A percentile compares a stretch with the other conserved stretches of the same genome.
phyloP scores from a whole-genome alignment of 2,797 vertebrate species.

The Hippopotamyrus pictus region DNA sequence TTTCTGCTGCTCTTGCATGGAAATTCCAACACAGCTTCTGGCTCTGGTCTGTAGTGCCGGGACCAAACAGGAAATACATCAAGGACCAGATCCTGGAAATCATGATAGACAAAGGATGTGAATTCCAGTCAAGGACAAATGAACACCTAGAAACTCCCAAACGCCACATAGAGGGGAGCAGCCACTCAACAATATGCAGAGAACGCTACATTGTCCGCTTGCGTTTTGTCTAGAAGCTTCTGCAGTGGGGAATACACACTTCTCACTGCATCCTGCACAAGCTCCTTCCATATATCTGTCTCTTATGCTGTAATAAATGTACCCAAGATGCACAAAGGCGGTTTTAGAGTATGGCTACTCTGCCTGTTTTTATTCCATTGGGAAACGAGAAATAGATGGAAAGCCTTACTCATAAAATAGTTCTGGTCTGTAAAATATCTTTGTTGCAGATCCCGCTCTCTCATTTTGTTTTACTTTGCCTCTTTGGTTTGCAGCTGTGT shows the following conservation, averaged over 20 bases:
- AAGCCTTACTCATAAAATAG: not conserved
- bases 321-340: not conserved
- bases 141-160: not conserved
- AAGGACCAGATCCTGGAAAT: not conserved
- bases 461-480: not conserved
- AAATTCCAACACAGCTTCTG: not conserved
- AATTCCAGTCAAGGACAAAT: not conserved
- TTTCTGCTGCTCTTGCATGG: not conserved
- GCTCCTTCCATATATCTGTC: not conserved
- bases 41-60: not conserved
- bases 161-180: not conserved
- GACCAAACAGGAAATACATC: not conserved
- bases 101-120: not conserved
- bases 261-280: not conserved
- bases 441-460: not conserved
- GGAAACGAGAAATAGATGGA: slow-evolving; percentile 15
- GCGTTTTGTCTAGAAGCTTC: not conserved
- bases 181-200: not conserved
- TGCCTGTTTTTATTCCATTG: slow-evolving; percentile 9
- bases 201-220: not conserved
- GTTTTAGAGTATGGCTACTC: not conserved
- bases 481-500: not conserved
- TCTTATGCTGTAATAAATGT: not conserved
- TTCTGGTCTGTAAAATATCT: slow-evolving; percentile 6
- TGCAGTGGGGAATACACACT: not conserved